Evolutionary conservation across 2,113 vertebrate genomes (phyloP).

Genomic region (Bothrops jararaca): DNA sequence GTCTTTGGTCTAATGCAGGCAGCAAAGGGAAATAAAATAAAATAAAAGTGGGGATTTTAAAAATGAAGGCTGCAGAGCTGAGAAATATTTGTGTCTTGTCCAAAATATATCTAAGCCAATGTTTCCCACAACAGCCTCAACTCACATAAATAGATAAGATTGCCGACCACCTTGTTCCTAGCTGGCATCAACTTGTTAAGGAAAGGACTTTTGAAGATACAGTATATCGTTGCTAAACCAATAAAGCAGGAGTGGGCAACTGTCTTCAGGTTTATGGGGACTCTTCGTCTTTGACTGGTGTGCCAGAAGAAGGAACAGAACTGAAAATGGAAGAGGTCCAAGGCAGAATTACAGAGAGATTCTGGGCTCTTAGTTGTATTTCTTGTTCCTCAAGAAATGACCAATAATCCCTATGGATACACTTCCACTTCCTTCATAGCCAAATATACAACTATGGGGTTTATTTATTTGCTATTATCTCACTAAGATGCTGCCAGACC

Average conservation of each 20-base stretch:
- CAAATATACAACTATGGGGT: neutral
- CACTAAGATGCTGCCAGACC: neutral
- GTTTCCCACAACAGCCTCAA: neutral
- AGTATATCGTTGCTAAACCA: neutral
- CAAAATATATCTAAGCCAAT: neutral
- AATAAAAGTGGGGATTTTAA: slow-evolving; percentile 28
- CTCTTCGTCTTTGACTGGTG: neutral
- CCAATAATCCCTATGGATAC: neutral
- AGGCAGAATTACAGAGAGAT: neutral
- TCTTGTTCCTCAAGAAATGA: neutral
- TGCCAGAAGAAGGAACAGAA: neutral
- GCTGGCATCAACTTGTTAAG: neutral
- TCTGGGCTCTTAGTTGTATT: neutral
- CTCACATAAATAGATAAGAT: neutral
- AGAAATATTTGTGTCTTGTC: neutral
- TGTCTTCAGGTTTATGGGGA: neutral
- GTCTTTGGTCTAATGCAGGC: slow-evolving; percentile 20
- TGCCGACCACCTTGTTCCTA: neutral
- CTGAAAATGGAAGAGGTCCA: neutral
- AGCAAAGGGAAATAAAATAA: slow-evolving; percentile 28
- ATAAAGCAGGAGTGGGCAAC: neutral
- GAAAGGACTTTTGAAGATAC: neutral
- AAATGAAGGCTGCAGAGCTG: slow-evolving; percentile 3
- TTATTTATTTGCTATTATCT: neutral
- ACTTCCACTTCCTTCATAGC: neutral